phyloP scores from a whole-genome alignment of 2,888 invertebrate species.

The Xiphydria camelus region DNA sequence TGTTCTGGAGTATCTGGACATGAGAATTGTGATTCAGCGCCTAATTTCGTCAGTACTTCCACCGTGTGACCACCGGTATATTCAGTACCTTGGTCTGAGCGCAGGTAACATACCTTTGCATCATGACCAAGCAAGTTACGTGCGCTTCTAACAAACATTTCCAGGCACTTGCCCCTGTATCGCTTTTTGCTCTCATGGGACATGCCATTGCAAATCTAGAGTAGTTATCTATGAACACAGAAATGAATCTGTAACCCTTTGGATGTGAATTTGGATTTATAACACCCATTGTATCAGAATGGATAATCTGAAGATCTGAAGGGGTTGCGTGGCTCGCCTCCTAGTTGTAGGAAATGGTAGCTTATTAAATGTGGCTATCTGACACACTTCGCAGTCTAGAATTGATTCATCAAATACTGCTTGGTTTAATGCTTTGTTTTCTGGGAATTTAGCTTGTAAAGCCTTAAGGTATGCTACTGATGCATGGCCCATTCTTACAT shows the following conservation, averaged over 20 bases:
- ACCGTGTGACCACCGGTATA: constrained; percentile 21
- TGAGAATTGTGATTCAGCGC: constrained; percentile 3
- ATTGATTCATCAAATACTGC: constrained; percentile 25
- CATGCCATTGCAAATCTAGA: constrained; percentile 21
- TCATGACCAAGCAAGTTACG: constrained; percentile 20
- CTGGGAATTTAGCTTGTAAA: constrained; percentile 12
- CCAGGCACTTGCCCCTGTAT: constrained; percentile 19
- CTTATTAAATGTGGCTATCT: constrained; percentile 28
- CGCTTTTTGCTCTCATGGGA: constrained; percentile 22
- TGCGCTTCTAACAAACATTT: constrained; percentile 15
- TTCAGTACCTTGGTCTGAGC: constrained; percentile 20
- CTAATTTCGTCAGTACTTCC: constrained; percentile 17
- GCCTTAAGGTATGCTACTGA: constrained; percentile 15
- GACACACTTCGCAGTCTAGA: constrained; percentile 29
- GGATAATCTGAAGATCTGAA: constrained; percentile 23
- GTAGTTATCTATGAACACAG: constrained; percentile 25
- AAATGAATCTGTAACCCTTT: constrained; percentile 20
- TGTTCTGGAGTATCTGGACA: constrained; percentile 11
- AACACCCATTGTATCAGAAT: constrained; percentile 19
- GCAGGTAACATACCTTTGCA: constrained; percentile 20
- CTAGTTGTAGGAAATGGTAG: constrained; percentile 22
- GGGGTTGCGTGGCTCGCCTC: constrained; percentile 16
- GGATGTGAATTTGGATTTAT: constrained; percentile 19
- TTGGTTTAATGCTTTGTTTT: constrained; percentile 18
- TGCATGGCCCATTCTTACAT: constrained; percentile 15